Evolutionary conservation across 2,888 invertebrate genomes (phyloP), one percentile per base, ranked within the genome.

Genomic region (Coelinius sp.): DNA sequence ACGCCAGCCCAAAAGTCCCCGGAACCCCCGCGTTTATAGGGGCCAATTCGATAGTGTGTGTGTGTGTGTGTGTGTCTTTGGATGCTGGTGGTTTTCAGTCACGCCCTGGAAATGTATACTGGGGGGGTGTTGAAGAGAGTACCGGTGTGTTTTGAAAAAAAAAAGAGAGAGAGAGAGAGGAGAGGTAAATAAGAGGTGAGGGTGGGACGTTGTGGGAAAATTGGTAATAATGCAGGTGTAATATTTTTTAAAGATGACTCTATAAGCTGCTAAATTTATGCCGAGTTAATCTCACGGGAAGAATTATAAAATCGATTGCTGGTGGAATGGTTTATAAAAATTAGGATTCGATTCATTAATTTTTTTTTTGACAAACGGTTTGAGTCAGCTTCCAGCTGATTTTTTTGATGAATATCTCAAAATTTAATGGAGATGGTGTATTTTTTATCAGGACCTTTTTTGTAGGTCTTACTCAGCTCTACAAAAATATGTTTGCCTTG

Each of bases 51-150:
- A 38, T 31, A 53, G 14, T 46, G 67, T 75, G 75, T 71, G 62
- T 31, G 73, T 76, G 75, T 83, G 84, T 75, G 75, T 71, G 62
- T 31, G 73, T 76, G 75, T 83, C 83, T 86, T 86, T 84, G 84
- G 82, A 81, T 81, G 80, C 80, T 78, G 81, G 85, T 82, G 86
- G 85, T 86, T 87, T 86, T 83, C 82, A 83, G 86, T 87, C 86
- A 87, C 86, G 86, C 86, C 86, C 84, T 82, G 80, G 68, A 71
- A 75, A 68, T 72, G 68, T 68, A 72, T 49, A n/a, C n/a, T n/a
- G n/a, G 65, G 68, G 75, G 74, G 71, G 68, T 64, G 66, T 44
- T 59, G 52, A 35, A 17, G 41, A 56, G 59, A 71, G 66, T 35
- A 66, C 49, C 52, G 27, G 59, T 59, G 20, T 59, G 35, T 59